A percentile compares a stretch with the other conserved stretches of the same genome.
These are phyloP conservation scores for Marmota flaviventris DNA, from an alignment of 2,113 vertebrate genomes.

Conservation along the genomic window DNA sequence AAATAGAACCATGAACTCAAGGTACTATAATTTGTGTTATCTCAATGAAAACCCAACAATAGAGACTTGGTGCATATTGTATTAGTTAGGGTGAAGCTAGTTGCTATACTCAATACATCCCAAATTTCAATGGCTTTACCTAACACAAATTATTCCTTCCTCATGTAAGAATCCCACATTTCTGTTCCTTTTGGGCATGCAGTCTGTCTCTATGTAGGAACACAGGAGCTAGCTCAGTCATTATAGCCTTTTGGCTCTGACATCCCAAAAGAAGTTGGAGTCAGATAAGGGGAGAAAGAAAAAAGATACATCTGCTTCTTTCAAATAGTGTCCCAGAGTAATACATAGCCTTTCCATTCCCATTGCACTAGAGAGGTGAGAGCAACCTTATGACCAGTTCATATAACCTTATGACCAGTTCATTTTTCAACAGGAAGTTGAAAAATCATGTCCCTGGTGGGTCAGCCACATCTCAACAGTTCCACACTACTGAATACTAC, in stretches of 20 bases:
- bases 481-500: background rate
- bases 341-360: background rate
- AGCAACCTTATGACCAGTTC: background rate
- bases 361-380: background rate
- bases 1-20: background rate
- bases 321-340: background rate
- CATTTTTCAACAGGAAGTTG: background rate
- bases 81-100: background rate
- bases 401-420: background rate
- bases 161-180: background rate
- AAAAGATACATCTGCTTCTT: background rate
- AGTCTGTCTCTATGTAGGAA: background rate
- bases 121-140: background rate
- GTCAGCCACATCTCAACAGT: background rate
- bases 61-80: background rate
- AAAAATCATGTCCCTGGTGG: background rate
- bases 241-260: background rate
- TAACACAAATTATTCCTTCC: background rate
- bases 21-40: background rate
- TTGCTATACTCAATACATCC: background rate
- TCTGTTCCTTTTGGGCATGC: background rate
- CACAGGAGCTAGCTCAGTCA: background rate
- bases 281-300: background rate
- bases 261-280: background rate
- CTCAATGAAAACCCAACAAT: background rate